phyloP scores from a whole-genome alignment of 2,888 invertebrate species.

The Eubasilissa splendida region DNA sequence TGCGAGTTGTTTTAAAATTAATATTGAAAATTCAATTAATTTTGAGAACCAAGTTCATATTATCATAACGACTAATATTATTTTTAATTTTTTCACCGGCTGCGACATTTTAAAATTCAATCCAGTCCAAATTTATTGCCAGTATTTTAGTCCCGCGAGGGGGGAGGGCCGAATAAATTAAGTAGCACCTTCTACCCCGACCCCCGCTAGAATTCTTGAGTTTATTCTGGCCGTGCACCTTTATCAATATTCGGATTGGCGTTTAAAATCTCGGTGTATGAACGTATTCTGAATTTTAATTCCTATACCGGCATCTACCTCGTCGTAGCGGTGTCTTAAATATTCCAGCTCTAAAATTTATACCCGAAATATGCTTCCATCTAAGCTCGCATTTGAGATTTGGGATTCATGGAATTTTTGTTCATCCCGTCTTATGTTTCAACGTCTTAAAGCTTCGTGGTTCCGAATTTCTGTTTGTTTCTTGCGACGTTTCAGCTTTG shows the following conservation, averaged over 20 bases:
- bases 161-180: conserved; percentile 42
- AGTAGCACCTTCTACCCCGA: neutral
- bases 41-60: no score
- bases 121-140: conserved; percentile 37
- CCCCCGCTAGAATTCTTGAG: conserved; percentile 5
- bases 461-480: neutral
- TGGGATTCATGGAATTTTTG: neutral
- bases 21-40: no score
- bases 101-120: conserved; percentile 46
- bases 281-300: conserved; percentile 39
- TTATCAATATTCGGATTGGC: conserved; percentile 47
- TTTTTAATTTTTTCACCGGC: conserved; percentile 20
- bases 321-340: neutral
- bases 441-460: neutral
- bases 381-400: conserved; percentile 13
- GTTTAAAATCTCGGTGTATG: conserved; percentile 41
- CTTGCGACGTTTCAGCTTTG: neutral
- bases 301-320: conserved; percentile 13
- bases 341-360: conserved; percentile 33
- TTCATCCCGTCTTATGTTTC: neutral
- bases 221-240: conserved; percentile 18
- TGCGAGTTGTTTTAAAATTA: no score
- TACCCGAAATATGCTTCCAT: conserved; percentile 31
- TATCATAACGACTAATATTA: conserved; percentile 1
- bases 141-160: conserved; percentile 21